Base-by-base conservation (phyloP, 2,888 invertebrate genomes). In the Brachyopa scutellaris region DNA sequence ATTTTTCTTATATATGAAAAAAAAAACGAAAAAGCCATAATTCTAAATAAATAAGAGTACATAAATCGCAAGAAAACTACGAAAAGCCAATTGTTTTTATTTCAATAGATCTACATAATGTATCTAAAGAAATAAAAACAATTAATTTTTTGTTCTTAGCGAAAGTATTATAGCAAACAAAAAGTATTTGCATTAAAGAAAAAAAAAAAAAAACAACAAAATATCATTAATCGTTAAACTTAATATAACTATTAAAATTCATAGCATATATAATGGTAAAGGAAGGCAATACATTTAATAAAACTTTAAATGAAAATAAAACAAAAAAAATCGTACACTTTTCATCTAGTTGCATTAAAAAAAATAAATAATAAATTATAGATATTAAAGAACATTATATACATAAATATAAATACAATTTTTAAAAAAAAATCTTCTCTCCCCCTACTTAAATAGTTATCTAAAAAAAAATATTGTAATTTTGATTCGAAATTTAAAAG, bases 11-110 rank as follows among this genome's bases (percentile, higher is more conserved):
- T 51, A 69, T 57, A 72, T 83, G 70, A 74, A 85, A 66, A 78
- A 47, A 74, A 85, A 66, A 78, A 47, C 47, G 62, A 59, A 67
- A 85, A 86, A 86, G 86, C 85, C 84, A 84, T 69, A 85, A 86
- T 86, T 86, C 86, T 86, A 86, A 86, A 86, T 85, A 84, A 78
- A 85, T 85, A 84, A 84, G 69, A 77, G 42, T 77, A 84, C 77
- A 69, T 78, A 80, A 77, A 82, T 79, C 79, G 69, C 79, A 84
- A 78, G 33, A 67, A 80, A 45, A 70, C 15, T 8, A 67, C 3
- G 7, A 64, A 29, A 62, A 70, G 26, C 17, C 38, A 23, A 21
- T 45, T 62, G 57, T 40, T 73, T 55, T 49, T 33, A 64, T 67
- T 33, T 61, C 33, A 21, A 47, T 36, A 11, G 53, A 55, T 21